Evolutionary conservation across 2,797 vertebrate species (phyloP).

Genomic region (Gila robusta): DNA sequence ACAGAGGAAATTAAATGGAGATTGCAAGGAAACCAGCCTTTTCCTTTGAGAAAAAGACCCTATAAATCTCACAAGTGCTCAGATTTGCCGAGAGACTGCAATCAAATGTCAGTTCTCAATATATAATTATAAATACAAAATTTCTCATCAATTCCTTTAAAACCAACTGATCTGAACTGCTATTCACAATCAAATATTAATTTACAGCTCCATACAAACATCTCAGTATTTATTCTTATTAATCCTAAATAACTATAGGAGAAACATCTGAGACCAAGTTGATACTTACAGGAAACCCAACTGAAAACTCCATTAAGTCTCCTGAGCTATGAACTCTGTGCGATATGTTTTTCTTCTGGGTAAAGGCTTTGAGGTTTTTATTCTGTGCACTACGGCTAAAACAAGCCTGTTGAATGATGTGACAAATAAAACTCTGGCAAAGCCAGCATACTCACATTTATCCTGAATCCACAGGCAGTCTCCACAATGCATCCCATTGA

Average conservation of each 20-base stretch:
- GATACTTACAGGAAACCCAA: slow-evolving; percentile 1
- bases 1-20: not conserved
- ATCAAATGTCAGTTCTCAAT: not conserved
- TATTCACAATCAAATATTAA: too few relatives aligned
- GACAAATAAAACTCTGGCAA: slow-evolving; percentile 33
- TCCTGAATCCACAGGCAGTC: slow-evolving; percentile 28
- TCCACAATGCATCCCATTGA: slow-evolving; percentile 51
- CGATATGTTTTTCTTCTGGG: not conserved
- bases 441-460: slow-evolving; percentile 13
- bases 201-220: not conserved
- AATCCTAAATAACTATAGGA: not conserved
- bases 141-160: not conserved
- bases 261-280: not conserved
- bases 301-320: slow-evolving; percentile 15
- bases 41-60: not conserved
- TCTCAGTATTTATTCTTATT: not conserved
- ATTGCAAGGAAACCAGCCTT: not conserved
- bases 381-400: not conserved
- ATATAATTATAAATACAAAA: not conserved
- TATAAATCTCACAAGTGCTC: not conserved
- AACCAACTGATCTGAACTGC: not conserved
- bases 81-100: not conserved
- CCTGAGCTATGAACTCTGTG: slow-evolving; percentile 1
- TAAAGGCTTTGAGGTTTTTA: not conserved
- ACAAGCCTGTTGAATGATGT: slow-evolving; percentile 38